Conservation (phyloP, 1,140 invertebrate species). For the Colletes gigas region DNA sequence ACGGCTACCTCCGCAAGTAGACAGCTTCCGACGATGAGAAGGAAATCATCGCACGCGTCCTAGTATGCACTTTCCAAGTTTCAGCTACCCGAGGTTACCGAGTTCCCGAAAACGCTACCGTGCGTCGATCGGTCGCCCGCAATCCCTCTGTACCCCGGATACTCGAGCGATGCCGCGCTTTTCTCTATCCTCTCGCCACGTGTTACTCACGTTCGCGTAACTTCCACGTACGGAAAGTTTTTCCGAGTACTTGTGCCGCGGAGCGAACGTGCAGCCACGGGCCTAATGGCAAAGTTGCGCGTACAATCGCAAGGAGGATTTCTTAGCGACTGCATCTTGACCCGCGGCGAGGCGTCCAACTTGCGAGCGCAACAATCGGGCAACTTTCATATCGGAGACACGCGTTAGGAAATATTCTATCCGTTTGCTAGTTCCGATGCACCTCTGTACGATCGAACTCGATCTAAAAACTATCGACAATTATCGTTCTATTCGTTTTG, state of each 20-base stretch:
- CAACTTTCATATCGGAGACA: no score
- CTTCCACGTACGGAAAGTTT: neutral
- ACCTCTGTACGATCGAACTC: neutral
- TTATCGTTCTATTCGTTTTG: no score
- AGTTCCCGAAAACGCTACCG: constrained; percentile 15
- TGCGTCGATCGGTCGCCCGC: constrained; percentile 26
- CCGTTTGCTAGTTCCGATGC: no score
- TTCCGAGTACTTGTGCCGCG: neutral
- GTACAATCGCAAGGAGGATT: no score
- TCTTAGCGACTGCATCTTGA: no score
- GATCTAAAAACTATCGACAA: neutral
- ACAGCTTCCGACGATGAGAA: constrained; percentile 61
- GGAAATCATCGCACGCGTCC: constrained; percentile 54
- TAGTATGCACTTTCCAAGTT: constrained; percentile 42
- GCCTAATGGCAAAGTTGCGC: neutral
- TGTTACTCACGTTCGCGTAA: constrained; percentile 49
- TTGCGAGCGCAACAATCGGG: neutral
- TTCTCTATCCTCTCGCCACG: constrained; percentile 52
- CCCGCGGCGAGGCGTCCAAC: neutral
- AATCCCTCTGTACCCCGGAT: neutral
- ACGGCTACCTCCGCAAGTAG: constrained; percentile 65
- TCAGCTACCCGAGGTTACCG: neutral
- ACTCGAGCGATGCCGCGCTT: constrained; percentile 35
- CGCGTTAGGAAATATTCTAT: no score
- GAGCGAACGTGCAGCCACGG: neutral